These are phyloP conservation scores for Ptilodon capucinus DNA, from an alignment of 2,888 invertebrate genomes.

Conservation along the genomic window DNA sequence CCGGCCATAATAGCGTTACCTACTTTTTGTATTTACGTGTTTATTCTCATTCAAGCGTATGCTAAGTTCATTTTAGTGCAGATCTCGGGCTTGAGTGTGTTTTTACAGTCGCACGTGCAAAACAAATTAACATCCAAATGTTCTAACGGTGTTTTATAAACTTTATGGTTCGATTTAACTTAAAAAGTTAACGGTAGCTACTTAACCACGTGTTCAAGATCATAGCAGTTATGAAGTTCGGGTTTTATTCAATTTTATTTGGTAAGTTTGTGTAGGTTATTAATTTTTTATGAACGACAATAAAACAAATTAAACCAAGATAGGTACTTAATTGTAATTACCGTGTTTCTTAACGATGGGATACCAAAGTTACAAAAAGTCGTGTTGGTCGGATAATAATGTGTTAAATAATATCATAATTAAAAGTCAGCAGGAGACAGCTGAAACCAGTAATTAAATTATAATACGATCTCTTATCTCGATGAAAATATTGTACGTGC, in stretches of 20 bases:
- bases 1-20: slow-evolving; percentile 33
- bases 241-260: slow-evolving; percentile 26
- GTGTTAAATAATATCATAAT: no score
- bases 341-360: no score
- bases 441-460: no score
- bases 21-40: slow-evolving; percentile 59
- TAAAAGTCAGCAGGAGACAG: no score
- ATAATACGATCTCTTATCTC: no score
- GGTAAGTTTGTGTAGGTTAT: slow-evolving; percentile 27
- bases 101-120: slow-evolving; percentile 30
- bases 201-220: background rate
- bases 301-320: no score
- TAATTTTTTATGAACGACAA: no score
- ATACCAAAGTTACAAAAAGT: no score
- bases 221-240: slow-evolving; percentile 30
- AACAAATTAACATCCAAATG: background rate
- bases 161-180: background rate
- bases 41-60: slow-evolving; percentile 52
- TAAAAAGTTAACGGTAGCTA: background rate
- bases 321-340: no score
- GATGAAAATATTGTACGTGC: no score
- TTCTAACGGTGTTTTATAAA: slow-evolving; percentile 11
- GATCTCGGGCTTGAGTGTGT: slow-evolving; percentile 42
- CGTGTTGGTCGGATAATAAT: no score
- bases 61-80: slow-evolving; percentile 61